These are phyloP conservation scores for Holothuria leucospilota DNA, from an alignment of 53 echinoderm and acorn worm species.

Conservation along the genomic window DNA sequence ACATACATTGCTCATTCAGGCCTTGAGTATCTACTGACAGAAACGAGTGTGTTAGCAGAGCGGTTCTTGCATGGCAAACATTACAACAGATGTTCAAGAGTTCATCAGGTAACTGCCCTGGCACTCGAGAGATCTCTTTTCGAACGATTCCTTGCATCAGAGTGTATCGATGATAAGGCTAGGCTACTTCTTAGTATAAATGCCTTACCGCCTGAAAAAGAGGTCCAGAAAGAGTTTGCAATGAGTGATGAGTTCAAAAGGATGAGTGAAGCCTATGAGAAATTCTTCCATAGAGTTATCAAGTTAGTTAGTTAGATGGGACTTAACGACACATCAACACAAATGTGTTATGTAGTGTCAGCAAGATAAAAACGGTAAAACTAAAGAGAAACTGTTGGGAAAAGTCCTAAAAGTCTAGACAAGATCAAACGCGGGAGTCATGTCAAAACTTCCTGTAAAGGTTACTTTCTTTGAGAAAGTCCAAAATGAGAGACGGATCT, in stretches of 20 bases:
- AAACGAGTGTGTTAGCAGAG: constrained; percentile 34
- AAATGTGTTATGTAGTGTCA: too few relatives aligned
- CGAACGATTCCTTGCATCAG: constrained; percentile 26
- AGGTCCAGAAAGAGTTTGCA: constrained; percentile 21
- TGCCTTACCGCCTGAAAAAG: constrained; percentile 1
- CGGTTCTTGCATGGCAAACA: constrained; percentile 52
- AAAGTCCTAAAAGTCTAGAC: too few relatives aligned
- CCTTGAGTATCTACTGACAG: constrained; percentile 28
- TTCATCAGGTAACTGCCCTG: constrained; percentile 47
- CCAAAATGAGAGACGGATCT: too few relatives aligned
- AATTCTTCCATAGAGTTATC: constrained; percentile 37
- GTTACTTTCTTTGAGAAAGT: too few relatives aligned
- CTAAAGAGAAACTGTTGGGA: too few relatives aligned
- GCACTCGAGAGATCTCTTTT: constrained; percentile 52
- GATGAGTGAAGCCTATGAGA: constrained; percentile 28
- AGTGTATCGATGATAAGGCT: constrained; percentile 8
- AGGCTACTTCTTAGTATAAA: constrained; percentile 10
- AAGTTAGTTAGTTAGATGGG: too few relatives aligned
- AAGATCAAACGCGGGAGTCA: too few relatives aligned
- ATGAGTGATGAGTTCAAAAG: constrained; percentile 37
- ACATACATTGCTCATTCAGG: constrained; percentile 39
- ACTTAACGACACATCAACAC: too few relatives aligned
- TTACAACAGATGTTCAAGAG: constrained; percentile 62
- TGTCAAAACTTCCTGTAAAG: too few relatives aligned
- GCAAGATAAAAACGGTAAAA: too few relatives aligned